phyloP scores from a whole-genome alignment of 2,888 invertebrate species.

The Clivina fossor region DNA sequence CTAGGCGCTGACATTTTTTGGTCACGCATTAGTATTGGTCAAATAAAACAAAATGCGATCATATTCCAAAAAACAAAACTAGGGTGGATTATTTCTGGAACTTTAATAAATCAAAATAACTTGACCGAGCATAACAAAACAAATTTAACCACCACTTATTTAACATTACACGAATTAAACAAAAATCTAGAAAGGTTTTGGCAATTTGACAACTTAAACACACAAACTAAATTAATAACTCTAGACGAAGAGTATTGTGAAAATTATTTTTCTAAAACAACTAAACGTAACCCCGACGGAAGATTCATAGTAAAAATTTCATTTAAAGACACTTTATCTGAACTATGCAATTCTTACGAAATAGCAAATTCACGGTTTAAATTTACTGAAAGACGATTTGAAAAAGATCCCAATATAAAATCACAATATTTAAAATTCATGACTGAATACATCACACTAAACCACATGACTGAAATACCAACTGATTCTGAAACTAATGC shows the following conservation, averaged over 20 bases:
- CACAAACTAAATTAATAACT: conserved; percentile 14
- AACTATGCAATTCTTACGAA: conserved; percentile 21
- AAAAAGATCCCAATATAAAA: conserved; percentile 31
- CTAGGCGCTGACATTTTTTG: neutral
- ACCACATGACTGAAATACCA: conserved; percentile 37
- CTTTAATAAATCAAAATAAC: too few species aligned
- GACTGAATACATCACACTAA: conserved; percentile 37
- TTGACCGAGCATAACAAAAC: too few species aligned
- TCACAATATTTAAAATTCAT: conserved; percentile 38
- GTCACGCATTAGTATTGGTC: neutral
- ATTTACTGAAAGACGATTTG: conserved; percentile 36
- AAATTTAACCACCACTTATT: too few species aligned
- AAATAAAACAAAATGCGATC: neutral
- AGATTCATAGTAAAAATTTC: conserved; percentile 37
- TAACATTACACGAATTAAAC: conserved; percentile 13
- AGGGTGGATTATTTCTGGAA: too few species aligned
- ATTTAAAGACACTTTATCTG: conserved; percentile 27
- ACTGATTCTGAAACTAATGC: neutral
- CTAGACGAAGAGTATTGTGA: conserved; percentile 36
- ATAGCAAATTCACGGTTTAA: conserved; percentile 34
- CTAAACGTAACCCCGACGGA: conserved; percentile 24
- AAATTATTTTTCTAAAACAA: conserved; percentile 36
- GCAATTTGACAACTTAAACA: conserved; percentile 35
- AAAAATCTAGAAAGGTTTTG: conserved; percentile 34
- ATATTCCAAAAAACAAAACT: conserved; percentile 3